These are phyloP conservation scores for Eolophus roseicapilla DNA, from an alignment of 2,113 vertebrate species.

Conservation along the genomic window DNA sequence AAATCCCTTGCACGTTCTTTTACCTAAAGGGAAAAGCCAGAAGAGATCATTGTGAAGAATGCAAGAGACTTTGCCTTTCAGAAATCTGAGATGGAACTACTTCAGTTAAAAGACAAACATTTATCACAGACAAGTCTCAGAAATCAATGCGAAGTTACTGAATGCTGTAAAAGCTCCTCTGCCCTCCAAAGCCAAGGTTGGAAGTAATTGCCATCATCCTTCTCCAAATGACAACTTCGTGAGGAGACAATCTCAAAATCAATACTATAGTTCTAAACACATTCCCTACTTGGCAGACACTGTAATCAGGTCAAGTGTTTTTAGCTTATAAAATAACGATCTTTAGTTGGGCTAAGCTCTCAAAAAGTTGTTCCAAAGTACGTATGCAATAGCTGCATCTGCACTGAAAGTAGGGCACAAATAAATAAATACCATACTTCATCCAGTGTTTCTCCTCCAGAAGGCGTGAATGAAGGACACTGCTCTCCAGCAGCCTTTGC, in stretches of 20 bases:
- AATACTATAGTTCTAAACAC: not conserved
- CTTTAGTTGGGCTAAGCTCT: not conserved
- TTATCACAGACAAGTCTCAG: not conserved
- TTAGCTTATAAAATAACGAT: not conserved
- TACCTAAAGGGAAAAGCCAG: slow-evolving; percentile 74
- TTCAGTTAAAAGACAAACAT: not conserved
- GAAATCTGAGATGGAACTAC: not conserved
- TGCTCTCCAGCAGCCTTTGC: slow-evolving; percentile 87
- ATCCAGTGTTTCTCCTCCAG: slow-evolving; percentile 90
- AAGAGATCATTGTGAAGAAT: not conserved
- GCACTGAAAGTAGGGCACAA: not conserved
- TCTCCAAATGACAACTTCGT: not conserved
- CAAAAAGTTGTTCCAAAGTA: not conserved
- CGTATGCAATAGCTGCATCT: not conserved
- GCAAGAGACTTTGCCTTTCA: not conserved
- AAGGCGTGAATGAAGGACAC: slow-evolving; percentile 85
- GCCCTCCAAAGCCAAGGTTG: not conserved
- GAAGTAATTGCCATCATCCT: not conserved
- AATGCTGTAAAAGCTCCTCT: not conserved
- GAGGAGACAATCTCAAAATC: not conserved
- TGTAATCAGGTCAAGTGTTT: not conserved
- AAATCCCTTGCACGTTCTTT: slow-evolving; percentile 86
- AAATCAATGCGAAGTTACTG: not conserved
- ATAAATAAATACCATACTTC: slow-evolving; percentile 77
- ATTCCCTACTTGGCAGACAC: not conserved